Evolutionary conservation across 2,888 invertebrate species (phyloP), one percentile per base, ranked within the genome.

Genomic region (Noctua pronuba): DNA sequence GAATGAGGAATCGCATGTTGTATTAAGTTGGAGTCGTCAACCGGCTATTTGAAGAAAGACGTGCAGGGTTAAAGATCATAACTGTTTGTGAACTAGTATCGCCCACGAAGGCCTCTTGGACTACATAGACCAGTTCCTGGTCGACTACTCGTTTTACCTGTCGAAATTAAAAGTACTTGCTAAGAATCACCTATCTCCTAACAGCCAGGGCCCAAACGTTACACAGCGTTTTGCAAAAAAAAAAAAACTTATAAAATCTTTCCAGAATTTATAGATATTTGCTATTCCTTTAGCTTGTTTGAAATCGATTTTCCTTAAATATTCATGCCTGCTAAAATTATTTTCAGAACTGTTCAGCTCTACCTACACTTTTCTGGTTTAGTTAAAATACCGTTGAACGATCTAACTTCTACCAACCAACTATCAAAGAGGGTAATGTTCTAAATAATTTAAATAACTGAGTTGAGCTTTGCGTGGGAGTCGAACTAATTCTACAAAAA

Each of bases 11-110:
- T 70, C 13, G 16, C 35, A 24, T 13, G 8, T 35, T 49, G 31
- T n/a, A n/a, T 58, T 28, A 58, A 41, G 16, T 24, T 13, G 28
- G n/a, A 35, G 21, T 60, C 60, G 46, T 46, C 62, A 13, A 55
- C 41, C 46, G 31, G 64, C 10, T 13, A 65, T 79, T 79, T 49
- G 28, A 28, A 70, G 70, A 44, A 31, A 66, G 38, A 79, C 73
- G 79, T 79, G 73, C 16, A 16, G 35, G 66, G 66, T 73, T 52
- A 79, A 60, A 52, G 79, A 28, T 66, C 49, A 35, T 72, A 72
- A 60, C 72, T 72, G 79, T 78, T 35, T 52, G 31, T 5, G 3
- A 31, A 49, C 58, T 60, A 44, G 44, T 46, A 21, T 38, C 18
- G 18, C 18, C 18, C 38, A n/a, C 31, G 38, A 66, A 76, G 38